These are phyloP conservation scores for Eupeodes latifasciatus DNA, from an alignment of 2,888 invertebrate genomes.

Conservation along the genomic window DNA sequence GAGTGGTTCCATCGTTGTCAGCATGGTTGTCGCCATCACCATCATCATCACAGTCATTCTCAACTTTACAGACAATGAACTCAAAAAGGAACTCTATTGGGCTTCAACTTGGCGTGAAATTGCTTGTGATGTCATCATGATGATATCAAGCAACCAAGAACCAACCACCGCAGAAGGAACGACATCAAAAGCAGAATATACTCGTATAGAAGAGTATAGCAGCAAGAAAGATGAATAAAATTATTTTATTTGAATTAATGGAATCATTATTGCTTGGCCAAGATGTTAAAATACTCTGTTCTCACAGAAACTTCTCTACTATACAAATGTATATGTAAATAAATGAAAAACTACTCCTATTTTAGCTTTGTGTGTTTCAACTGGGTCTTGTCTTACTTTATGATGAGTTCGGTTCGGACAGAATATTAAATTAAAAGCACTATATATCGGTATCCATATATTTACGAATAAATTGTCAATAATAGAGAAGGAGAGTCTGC, in stretches of 20 bases:
- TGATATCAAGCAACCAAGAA: slow-evolving; percentile 10
- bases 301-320: no score
- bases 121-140: slow-evolving; percentile 69
- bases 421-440: slow-evolving; percentile 69
- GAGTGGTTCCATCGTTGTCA: slow-evolving; percentile 54
- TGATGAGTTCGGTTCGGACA: slow-evolving; percentile 41
- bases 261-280: slow-evolving; percentile 65
- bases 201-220: not conserved
- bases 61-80: slow-evolving; percentile 63
- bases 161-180: not conserved
- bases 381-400: not conserved
- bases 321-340: not conserved
- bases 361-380: not conserved
- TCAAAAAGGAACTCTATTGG: slow-evolving; percentile 68
- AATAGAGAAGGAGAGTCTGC: slow-evolving; percentile 41
- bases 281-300: slow-evolving; percentile 22
- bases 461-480: slow-evolving; percentile 60
- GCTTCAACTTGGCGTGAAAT: slow-evolving; percentile 70
- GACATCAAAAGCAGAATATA: not conserved
- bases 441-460: no score
- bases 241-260: slow-evolving; percentile 69
- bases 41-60: slow-evolving; percentile 37
- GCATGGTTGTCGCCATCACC: slow-evolving; percentile 52
- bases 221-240: slow-evolving; percentile 68
- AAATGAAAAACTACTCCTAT: slow-evolving; percentile 4